Base-by-base conservation (phyloP, 2,113 vertebrate species). In the Chionomys nivalis region DNA sequence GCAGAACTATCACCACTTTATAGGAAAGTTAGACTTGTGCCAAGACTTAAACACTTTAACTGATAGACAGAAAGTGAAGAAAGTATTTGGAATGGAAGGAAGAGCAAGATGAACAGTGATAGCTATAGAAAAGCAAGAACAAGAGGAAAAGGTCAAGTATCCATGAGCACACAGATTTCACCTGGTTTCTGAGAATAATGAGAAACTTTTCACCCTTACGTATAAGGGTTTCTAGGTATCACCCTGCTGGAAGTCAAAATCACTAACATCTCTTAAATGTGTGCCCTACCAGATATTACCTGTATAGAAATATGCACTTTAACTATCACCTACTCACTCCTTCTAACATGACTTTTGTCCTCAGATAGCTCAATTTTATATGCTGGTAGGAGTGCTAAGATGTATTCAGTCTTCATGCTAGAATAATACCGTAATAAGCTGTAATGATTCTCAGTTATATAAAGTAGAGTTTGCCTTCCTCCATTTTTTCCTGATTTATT, bases 401-500 rank as follows among this genome's bases (percentile, higher is more conserved):
- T 44, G 70, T 28, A 61, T 63, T 91, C 73, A 86, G 44, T 92
- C 31, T 42, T 95, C 52, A 91, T 83, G 75, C 11, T 87, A 94
- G 75, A 96, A 93, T 78, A 95, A 87, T 93, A 94, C 66, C 44
- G 78, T 96, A 95, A 89, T 90, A 91, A 96, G 63, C 36, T 91
- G 8, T 93, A 97, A 96, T 97, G 77, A 93, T 82, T 94, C 91
- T 95, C 94, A 33, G 42, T 95, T 97, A 94, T 94, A 91, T 97
- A 96, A 95, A 92, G 39, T 61, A 90, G 61, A 91, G 36, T 83
- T 89, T 96, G 61, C 47, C 65, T 94, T 95, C 36, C 14, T 75
- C 26, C 28, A 83, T 96, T 89, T 97, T 94, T 88, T 86, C 31
- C 75, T 79, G 79, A 90, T 91, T 97, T 95, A 94, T 83, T 95